Evolutionary conservation across 2,797 vertebrate genomes (phyloP), one percentile per base, ranked within the genome.

Genomic region (Coranthus polyacanthus): DNA sequence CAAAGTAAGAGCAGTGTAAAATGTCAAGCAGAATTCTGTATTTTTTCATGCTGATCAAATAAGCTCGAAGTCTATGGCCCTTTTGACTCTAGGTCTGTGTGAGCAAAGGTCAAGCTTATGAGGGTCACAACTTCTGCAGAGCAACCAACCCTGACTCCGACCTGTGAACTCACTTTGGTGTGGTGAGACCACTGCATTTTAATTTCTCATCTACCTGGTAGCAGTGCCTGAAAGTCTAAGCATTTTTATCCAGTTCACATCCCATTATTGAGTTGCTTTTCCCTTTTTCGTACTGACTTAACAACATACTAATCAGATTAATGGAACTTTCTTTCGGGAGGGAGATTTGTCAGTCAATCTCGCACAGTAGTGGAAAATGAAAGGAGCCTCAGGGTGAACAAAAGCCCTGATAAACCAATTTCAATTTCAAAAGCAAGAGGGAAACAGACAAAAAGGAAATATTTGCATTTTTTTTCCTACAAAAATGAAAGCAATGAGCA

Each of bases 221-320:
- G 37, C 54, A 57, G n/a, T 34, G 45, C 68, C 78, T 83, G 22
- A 42, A 73, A 77, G 47, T 49, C 71, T 38, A 76, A 53, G 78
- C 73, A 46, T 24, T 17, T 32, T 63, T 73, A 81, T 77, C 68
- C 46, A 43, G 3, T n/a, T 55, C 76, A 71, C 69, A 38, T 82
- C 85, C 87, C 68, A 88, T 78, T 78, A 87, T 82, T 52, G 64
- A 66, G 12, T 72, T 82, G 70, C 75, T 77, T 49, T 46, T 76
- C 52, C 22, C 21, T 17, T 56, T 56, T 55, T 69, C 63, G 5
- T 45, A 64, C 45, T 81, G 38, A 72, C 79, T 90, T 90, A 83
- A 89, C 45, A 78, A 84, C 84, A 86, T 81, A 92, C 92, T 92
- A 91, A 93, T 88, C 84, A 90, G 87, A 93, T 93, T 89, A 89